phyloP scores from a whole-genome alignment of 2,113 vertebrate genomes.

The Odobenus rosmarus region DNA sequence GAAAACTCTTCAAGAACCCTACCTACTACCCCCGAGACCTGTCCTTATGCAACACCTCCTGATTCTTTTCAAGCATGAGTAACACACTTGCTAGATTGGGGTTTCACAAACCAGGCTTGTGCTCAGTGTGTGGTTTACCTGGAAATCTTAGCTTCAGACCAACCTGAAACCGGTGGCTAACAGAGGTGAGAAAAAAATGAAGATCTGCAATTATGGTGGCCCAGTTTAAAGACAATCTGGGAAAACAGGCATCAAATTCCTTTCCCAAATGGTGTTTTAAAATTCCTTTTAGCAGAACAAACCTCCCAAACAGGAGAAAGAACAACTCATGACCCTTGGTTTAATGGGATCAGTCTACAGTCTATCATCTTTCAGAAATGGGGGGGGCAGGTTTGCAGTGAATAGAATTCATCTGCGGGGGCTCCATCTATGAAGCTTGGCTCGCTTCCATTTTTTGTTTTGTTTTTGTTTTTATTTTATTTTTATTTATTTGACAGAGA shows the following conservation, averaged over 20 bases:
- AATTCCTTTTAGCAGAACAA: slow-evolving; percentile 12
- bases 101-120: background rate
- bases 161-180: background rate
- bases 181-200: background rate
- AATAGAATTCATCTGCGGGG: background rate
- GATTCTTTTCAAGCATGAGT: background rate
- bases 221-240: background rate
- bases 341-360: background rate
- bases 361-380: background rate
- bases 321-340: background rate
- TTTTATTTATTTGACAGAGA: too few species aligned
- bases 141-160: background rate
- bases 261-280: slow-evolving; percentile 34
- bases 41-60: background rate
- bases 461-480: too few species aligned
- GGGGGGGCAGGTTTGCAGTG: background rate
- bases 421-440: background rate
- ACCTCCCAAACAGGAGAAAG: background rate
- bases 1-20: background rate
- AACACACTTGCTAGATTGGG: slow-evolving; percentile 7
- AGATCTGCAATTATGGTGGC: background rate
- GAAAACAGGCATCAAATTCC: background rate
- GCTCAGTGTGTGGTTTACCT: background rate
- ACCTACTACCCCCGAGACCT: background rate
- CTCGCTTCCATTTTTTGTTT: background rate